Evolutionary conservation across 2,888 invertebrate genomes (phyloP).

Genomic region (Euphydryas editha): DNA sequence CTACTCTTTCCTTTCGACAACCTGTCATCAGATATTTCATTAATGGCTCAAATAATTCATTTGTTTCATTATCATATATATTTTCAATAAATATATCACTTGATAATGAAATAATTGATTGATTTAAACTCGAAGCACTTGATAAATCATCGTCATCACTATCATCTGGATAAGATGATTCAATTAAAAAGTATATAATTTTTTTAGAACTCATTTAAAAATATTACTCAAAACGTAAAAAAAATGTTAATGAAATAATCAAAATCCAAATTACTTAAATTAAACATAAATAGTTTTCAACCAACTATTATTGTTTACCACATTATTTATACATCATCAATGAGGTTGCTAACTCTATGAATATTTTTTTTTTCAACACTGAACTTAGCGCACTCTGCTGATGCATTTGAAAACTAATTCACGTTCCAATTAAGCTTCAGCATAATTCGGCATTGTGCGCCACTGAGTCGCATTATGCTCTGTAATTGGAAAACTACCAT

Average conservation of each 20-base stretch:
- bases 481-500: no score
- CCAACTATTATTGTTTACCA: no score
- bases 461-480: no score
- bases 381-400: no score
- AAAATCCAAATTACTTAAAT: slow-evolving; percentile 1
- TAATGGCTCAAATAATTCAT: neutral
- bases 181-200: slow-evolving; percentile 12
- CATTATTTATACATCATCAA: no score
- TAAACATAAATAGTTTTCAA: neutral
- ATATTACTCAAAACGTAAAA: slow-evolving; percentile 1
- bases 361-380: no score
- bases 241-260: neutral
- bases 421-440: no score
- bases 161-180: slow-evolving; percentile 18
- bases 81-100: neutral
- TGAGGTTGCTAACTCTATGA: no score
- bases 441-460: no score
- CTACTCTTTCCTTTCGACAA: slow-evolving; percentile 13
- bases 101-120: neutral
- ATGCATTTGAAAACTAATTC: no score
- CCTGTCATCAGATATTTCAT: slow-evolving; percentile 8
- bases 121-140: slow-evolving; percentile 16
- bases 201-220: slow-evolving; percentile 1
- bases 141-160: slow-evolving; percentile 19
- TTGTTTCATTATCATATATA: neutral